phyloP scores from a whole-genome alignment of 2,797 vertebrate genomes.

The Pelobates cultripes region DNA sequence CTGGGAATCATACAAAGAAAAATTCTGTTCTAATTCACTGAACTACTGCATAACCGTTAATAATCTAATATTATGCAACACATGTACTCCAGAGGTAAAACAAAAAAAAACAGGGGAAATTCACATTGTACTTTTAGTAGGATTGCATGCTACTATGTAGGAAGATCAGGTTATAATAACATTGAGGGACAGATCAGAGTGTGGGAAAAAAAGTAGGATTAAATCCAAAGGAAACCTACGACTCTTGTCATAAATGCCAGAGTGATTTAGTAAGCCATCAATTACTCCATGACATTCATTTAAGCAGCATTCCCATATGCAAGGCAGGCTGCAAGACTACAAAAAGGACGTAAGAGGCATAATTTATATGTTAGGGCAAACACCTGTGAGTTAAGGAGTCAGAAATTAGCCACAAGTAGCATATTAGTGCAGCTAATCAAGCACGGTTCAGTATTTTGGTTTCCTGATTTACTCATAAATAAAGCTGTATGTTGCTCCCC shows the following conservation, averaged over 20 bases:
- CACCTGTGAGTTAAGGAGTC: slow-evolving; percentile 92
- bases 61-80: slow-evolving; percentile 67
- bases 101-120: slow-evolving; percentile 73
- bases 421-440: slow-evolving; percentile 97
- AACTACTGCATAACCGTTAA: slow-evolving; percentile 62
- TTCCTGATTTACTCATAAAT: slow-evolving; percentile 96
- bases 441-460: slow-evolving; percentile 89
- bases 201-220: slow-evolving; percentile 69
- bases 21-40: slow-evolving; percentile 56
- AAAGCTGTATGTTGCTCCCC: slow-evolving; percentile 84
- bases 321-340: slow-evolving; percentile 70
- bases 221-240: slow-evolving; percentile 71
- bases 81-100: slow-evolving; percentile 67
- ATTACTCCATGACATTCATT: slow-evolving; percentile 87
- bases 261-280: slow-evolving; percentile 85
- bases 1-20: slow-evolving; percentile 25
- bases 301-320: slow-evolving; percentile 90
- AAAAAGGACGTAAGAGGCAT: slow-evolving; percentile 72
- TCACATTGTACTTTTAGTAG: slow-evolving; percentile 69
- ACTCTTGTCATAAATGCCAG: slow-evolving; percentile 74
- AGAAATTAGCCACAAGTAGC: slow-evolving; percentile 99
- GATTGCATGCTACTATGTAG: slow-evolving; percentile 62
- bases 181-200: slow-evolving; percentile 76
- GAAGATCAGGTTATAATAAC: slow-evolving; percentile 81
- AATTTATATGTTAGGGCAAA: slow-evolving; percentile 89